These are phyloP conservation scores for Pluvianellus socialis DNA, from an alignment of 2,113 vertebrate species.

Conservation along the genomic window DNA sequence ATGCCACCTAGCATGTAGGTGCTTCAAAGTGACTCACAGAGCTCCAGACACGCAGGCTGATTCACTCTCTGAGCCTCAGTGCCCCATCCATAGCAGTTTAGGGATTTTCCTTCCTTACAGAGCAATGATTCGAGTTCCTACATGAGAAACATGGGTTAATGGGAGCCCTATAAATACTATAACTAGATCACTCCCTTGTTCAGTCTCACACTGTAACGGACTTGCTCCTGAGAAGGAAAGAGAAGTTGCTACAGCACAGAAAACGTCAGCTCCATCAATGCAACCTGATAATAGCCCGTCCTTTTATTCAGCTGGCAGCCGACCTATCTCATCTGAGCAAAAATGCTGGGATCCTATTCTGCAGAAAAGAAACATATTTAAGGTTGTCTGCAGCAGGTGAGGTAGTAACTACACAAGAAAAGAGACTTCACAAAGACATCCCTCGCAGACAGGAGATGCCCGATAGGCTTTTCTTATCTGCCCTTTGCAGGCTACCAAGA, in stretches of 20 bases:
- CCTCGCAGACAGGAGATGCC: background rate
- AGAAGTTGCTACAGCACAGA: background rate
- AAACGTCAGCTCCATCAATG: background rate
- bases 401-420: background rate
- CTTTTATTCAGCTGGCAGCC: background rate
- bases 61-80: background rate
- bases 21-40: background rate
- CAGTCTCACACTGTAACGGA: background rate
- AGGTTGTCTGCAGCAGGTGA: background rate
- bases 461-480: background rate
- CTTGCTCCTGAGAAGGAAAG: background rate
- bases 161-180: background rate
- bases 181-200: background rate
- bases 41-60: background rate
- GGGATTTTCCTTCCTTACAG: background rate
- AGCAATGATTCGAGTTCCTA: background rate
- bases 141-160: background rate
- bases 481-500: background rate
- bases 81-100: background rate
- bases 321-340: background rate
- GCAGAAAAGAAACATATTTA: background rate
- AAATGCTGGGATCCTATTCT: background rate
- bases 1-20: accelerated
- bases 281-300: background rate
- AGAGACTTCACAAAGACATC: background rate